A percentile compares a stretch with the other conserved stretches of the same genome.
These are phyloP conservation scores for Philereme transversata DNA, from an alignment of 2,888 invertebrate species.

Conservation along the genomic window DNA sequence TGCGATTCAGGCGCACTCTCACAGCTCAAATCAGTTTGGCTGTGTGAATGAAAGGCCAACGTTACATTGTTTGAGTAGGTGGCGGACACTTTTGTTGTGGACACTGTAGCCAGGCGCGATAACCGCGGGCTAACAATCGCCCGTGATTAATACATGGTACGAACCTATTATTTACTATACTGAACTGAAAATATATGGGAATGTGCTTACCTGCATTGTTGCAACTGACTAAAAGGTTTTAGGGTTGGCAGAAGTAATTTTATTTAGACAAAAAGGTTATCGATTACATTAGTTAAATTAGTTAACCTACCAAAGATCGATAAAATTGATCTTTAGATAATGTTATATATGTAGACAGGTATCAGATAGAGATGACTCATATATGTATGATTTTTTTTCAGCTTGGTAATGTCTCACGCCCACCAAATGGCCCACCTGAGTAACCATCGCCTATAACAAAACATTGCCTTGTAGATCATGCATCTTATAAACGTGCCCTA, in stretches of 20 bases:
- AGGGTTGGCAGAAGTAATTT: neutral
- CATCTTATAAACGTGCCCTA: no score
- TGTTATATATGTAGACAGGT: no score
- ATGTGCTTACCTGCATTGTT: slow-evolving; percentile 16
- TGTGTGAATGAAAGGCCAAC: slow-evolving; percentile 52
- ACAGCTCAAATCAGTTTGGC: slow-evolving; percentile 47
- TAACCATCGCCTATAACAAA: no score
- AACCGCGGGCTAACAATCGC: slow-evolving; percentile 56
- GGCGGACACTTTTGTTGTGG: slow-evolving; percentile 73
- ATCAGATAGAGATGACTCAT: no score
- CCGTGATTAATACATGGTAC: slow-evolving; percentile 58
- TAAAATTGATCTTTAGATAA: no score
- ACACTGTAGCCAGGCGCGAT: slow-evolving; percentile 56
- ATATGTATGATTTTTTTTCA: no score
- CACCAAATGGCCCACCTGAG: no score
- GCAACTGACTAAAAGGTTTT: slow-evolving; percentile 5
- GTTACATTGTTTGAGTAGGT: slow-evolving; percentile 68
- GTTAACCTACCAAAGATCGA: no score
- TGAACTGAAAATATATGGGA: slow-evolving; percentile 18
- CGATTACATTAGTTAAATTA: no score
- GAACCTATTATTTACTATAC: slow-evolving; percentile 31
- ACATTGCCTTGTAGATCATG: no score
- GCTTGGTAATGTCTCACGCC: no score
- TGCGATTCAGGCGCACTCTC: slow-evolving; percentile 60
- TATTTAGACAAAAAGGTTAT: neutral